These are phyloP conservation scores for Protophormia terraenovae DNA, from an alignment of 2,888 invertebrate species.

Conservation along the genomic window DNA sequence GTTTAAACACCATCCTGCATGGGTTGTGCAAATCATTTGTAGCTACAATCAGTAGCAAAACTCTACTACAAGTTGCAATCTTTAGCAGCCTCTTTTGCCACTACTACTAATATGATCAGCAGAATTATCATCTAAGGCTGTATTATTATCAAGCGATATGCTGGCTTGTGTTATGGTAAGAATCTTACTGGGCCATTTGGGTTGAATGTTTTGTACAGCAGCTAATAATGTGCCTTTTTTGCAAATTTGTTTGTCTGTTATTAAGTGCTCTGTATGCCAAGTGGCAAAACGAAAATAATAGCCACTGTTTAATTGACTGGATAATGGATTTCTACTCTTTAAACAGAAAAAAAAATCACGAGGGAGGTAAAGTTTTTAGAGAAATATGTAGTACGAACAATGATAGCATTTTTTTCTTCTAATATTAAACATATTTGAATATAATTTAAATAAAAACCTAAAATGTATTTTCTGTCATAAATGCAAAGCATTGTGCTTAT, in stretches of 20 bases:
- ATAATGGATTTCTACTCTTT: slow-evolving; percentile 32
- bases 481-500: not conserved
- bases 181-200: slow-evolving; percentile 11
- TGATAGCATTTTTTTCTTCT: not conserved
- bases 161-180: slow-evolving; percentile 8
- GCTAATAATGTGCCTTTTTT: not conserved
- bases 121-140: not conserved
- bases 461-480: too few relatives aligned
- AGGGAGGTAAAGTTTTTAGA: not conserved
- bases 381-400: not conserved
- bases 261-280: slow-evolving; percentile 40
- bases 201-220: not conserved
- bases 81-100: slow-evolving; percentile 58
- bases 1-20: slow-evolving; percentile 50
- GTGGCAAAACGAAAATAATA: slow-evolving; percentile 56
- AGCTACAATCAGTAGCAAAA: slow-evolving; percentile 62
- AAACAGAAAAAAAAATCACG: not conserved
- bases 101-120: not conserved
- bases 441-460: not conserved
- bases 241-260: slow-evolving; percentile 11
- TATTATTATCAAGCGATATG: slow-evolving; percentile 23
- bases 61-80: slow-evolving; percentile 58
- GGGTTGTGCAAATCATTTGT: slow-evolving; percentile 33
- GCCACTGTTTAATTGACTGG: slow-evolving; percentile 41
- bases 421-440: not conserved